phyloP scores from a whole-genome alignment of 2,113 vertebrate species.

The Lepisosteus osseus region DNA sequence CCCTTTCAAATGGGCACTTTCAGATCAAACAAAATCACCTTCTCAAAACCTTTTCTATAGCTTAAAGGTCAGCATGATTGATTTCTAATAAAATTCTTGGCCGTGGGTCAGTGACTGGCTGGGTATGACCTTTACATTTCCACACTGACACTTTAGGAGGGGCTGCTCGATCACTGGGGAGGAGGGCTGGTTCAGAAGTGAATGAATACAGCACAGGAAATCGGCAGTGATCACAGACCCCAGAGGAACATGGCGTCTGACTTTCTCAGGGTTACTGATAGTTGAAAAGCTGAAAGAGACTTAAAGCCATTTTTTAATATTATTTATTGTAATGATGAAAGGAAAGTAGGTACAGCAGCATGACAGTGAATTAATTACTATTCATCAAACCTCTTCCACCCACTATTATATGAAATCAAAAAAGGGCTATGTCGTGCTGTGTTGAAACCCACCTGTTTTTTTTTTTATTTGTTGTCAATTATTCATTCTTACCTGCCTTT shows the following conservation, averaged over 20 bases:
- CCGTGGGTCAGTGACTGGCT: conserved; percentile 14
- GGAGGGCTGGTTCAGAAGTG: background rate
- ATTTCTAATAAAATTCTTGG: conserved; percentile 24
- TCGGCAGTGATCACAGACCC: background rate
- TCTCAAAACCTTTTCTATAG: conserved; percentile 8
- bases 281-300: background rate
- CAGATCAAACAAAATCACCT: background rate
- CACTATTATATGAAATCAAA: background rate
- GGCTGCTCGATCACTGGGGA: background rate
- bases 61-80: conserved; percentile 23
- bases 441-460: background rate
- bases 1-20: conserved; percentile 7
- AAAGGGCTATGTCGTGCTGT: background rate
- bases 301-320: background rate
- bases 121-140: conserved; percentile 20
- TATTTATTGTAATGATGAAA: background rate
- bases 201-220: background rate
- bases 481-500: background rate
- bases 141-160: background rate
- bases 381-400: background rate
- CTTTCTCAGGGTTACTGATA: background rate
- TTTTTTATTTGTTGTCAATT: background rate
- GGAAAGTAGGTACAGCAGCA: background rate
- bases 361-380: background rate
- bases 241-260: background rate